phyloP scores from a whole-genome alignment of 2,888 invertebrate genomes.

The Homarus gammarus region DNA sequence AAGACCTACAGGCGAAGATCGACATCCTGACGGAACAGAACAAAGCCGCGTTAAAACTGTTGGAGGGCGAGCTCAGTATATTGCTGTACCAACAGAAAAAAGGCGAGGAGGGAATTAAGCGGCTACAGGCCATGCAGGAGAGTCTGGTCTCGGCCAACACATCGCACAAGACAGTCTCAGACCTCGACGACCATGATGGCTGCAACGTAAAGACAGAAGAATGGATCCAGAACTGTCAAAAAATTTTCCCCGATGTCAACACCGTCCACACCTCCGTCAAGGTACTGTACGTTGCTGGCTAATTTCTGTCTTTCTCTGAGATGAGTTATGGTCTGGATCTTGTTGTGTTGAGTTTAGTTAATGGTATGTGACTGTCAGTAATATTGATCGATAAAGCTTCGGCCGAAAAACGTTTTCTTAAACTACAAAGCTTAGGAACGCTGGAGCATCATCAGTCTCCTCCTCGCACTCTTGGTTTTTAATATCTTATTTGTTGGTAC shows the following conservation, averaged over 20 bases:
- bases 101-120: slow-evolving; percentile 26
- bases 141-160: neutral
- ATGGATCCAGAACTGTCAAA: slow-evolving; percentile 39
- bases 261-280: slow-evolving; percentile 36
- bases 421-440: too few species aligned
- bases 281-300: too few species aligned
- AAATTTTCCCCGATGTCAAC: slow-evolving; percentile 26
- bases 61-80: slow-evolving; percentile 31
- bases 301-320: too few species aligned
- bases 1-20: slow-evolving; percentile 2
- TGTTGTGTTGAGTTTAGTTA: too few species aligned
- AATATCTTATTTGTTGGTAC: too few species aligned
- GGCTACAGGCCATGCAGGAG: slow-evolving; percentile 33
- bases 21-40: slow-evolving; percentile 15
- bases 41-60: neutral
- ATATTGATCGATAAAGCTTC: too few species aligned
- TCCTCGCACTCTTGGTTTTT: too few species aligned
- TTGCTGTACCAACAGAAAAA: slow-evolving; percentile 20
- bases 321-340: too few species aligned
- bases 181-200: slow-evolving; percentile 31
- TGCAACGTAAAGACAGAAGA: slow-evolving; percentile 26
- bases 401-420: too few species aligned
- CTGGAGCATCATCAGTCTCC: too few species aligned
- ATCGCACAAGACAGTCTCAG: slow-evolving; percentile 25
- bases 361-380: too few species aligned